phyloP scores from a whole-genome alignment of 2,888 invertebrate genomes.

The Cryptocheilus praepositus region DNA sequence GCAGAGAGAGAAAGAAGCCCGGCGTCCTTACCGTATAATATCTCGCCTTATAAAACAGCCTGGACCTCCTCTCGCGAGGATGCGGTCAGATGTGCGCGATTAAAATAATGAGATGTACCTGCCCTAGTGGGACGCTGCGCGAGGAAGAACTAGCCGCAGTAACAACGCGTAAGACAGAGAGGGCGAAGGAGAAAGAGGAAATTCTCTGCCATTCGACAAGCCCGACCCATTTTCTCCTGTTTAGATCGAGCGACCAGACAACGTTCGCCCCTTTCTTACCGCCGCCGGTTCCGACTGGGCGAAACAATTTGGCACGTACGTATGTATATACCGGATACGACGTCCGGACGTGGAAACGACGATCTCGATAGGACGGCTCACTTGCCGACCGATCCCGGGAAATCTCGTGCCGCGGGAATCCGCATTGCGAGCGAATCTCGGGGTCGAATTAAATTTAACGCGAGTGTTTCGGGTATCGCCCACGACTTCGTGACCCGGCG shows the following conservation, averaged over 20 bases:
- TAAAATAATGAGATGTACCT: conserved; percentile 43
- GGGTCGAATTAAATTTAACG: no score
- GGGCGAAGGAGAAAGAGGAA: conserved; percentile 1
- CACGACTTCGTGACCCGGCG: no score
- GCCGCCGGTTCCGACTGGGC: neutral
- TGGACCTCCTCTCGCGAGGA: conserved; percentile 3
- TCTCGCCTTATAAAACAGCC: neutral
- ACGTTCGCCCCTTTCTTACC: conserved; percentile 2
- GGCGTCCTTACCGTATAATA: conserved; percentile 11
- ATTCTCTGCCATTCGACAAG: conserved; percentile 22
- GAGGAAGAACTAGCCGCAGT: no score
- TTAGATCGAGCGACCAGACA: conserved; percentile 14
- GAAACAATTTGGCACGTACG: conserved; percentile 21
- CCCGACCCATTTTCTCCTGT: conserved; percentile 24
- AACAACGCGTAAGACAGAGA: neutral
- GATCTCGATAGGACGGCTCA: conserved; percentile 4
- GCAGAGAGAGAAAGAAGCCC: neutral
- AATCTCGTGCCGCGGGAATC: conserved; percentile 3
- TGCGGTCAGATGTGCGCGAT: conserved; percentile 30
- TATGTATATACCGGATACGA: neutral
- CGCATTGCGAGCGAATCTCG: no score
- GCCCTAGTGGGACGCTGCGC: neutral
- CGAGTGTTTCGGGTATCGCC: no score
- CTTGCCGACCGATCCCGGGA: neutral
- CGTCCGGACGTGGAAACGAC: conserved; percentile 10